Base-by-base conservation (phyloP, 2,888 invertebrate species). In the Diachrysia chrysitis region DNA sequence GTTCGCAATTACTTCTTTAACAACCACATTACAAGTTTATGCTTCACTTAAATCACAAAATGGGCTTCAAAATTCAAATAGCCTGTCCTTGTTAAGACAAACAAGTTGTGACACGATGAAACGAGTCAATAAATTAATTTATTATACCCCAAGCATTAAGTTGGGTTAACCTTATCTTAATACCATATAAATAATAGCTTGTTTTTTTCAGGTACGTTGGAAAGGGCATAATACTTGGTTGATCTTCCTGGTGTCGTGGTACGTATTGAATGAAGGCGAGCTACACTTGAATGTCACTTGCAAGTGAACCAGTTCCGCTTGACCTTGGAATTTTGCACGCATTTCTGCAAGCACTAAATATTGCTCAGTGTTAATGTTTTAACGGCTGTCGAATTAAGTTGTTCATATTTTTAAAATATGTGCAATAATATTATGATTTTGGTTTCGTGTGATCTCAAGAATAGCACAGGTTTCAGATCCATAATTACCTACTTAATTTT, bases 271-370 rank as follows among this genome's bases (percentile, higher is more conserved):
- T 76, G 79, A 78, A 90, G 90, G 92, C 74, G 66, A 86, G 76
- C 89, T 48, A 74, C 86, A 78, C 69, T 82, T 86, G 83, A 90
- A 90, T 89, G 89, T 82, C 89, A 89, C 83, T 89, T 84, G 85
- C 78, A 76, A 82, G 81, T 71, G 59, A 63, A 79, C 82, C 69
- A 84, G 87, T 90, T 92, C 90, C 88, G 89, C 62, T 59, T 88
- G 84, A 77, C 92, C 93, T 92, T 91, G 90, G 63, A 19, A 62
- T 68, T 63, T 42, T 61, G 66, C 54, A 56, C 53, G 37, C 37
- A 48, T 48, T 59, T 64, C 55, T 46, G 60, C 46, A 58, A 59
- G 16, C 17, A 46, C 35, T 63, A 46, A 48, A 48, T 25, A 25
- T 14, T 54, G 32, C 12, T 12, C 32, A 32, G 29, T 51, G 19